phyloP scores from a whole-genome alignment of 1,140 invertebrate species.

The Drosophila yakuba region DNA sequence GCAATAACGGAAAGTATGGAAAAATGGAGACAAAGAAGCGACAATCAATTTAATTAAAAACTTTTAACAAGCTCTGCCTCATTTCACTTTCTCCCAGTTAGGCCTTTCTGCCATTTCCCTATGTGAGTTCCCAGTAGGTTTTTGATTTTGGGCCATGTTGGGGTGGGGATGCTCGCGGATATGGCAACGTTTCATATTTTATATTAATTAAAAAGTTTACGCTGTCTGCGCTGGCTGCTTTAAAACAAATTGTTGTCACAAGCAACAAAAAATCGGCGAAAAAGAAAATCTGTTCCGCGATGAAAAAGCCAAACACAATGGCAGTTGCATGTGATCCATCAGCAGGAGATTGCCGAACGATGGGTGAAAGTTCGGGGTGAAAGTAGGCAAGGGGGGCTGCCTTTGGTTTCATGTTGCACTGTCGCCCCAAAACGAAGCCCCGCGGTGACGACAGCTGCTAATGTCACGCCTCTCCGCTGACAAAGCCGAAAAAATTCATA shows the following conservation, averaged over 20 bases:
- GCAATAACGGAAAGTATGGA: neutral
- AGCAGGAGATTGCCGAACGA: slow-evolving; percentile 6
- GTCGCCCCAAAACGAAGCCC: slow-evolving; percentile 41
- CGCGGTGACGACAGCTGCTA: slow-evolving; percentile 64
- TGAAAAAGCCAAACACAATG: slow-evolving; percentile 68
- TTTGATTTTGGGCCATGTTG: slow-evolving; percentile 32
- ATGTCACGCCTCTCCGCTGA: slow-evolving; percentile 70
- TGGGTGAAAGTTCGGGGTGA: slow-evolving; percentile 9
- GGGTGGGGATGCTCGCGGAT: slow-evolving; percentile 37
- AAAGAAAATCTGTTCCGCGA: slow-evolving; percentile 46
- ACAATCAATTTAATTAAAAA: slow-evolving; percentile 84
- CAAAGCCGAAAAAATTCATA: slow-evolving; percentile 41
- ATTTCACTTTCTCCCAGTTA: slow-evolving; percentile 68
- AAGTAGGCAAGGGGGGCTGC: neutral
- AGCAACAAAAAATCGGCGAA: slow-evolving; percentile 43
- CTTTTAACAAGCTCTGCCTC: slow-evolving; percentile 77
- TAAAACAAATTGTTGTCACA: slow-evolving; percentile 71
- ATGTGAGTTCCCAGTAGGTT: slow-evolving; percentile 3
- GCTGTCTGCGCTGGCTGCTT: slow-evolving; percentile 56
- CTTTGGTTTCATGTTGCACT: slow-evolving; percentile 46
- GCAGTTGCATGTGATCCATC: slow-evolving; percentile 66
- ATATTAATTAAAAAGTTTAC: slow-evolving; percentile 83
- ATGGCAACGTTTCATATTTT: slow-evolving; percentile 78
- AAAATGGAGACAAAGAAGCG: slow-evolving; percentile 53
- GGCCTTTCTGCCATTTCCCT: neutral